Evolutionary conservation across 2,113 vertebrate genomes (phyloP), one percentile per base, ranked within the genome.

Genomic region (Gymnocephalus cernua): DNA sequence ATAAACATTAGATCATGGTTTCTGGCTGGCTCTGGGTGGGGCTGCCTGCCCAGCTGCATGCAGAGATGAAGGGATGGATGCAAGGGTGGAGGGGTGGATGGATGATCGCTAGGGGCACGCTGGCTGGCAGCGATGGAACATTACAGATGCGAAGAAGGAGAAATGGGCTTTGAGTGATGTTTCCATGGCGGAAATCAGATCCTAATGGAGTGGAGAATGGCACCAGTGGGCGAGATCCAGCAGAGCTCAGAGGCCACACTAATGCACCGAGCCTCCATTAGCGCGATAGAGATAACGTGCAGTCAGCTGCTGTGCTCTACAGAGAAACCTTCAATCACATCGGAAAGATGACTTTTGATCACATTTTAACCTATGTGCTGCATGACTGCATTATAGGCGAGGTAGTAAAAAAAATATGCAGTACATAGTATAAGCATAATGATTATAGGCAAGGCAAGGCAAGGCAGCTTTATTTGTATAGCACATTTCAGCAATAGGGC

Each of bases 1-100:
- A 35, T 76, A 85, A 85, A 89, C 88, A 88, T 90, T 71, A 89
- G 84, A 50, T 91, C 77, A 86, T 88, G 74, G 73, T 77, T 76
- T 80, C 79, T 86, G 77, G 75, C 72, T 80, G 3, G 1, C 61
- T 64, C 16, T 79, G 87, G 88, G 88, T 69, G 83, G 83, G 80
- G 82, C 77, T n/a, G 61, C 41, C 68, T 70, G 86, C 38, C 58
- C 61, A 65, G 68, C 70, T 74, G 78, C 67, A 67, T 65, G 79
- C 65, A 38, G 48, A 83, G 79, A 87, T 83, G 82, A 80, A 72
- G 82, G 66, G 77, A 71, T 65, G 77, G 25, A 41, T 41, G 38
- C 10, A 45, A 44, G 53, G 66, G 32, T 63, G 67, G 79, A 79
- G 47, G 82, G 54, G 82, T 77, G 78, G 77, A 73, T 67, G 82